These are phyloP conservation scores for Machimus rusticus DNA, from an alignment of 2,888 invertebrate genomes.

Conservation along the genomic window DNA sequence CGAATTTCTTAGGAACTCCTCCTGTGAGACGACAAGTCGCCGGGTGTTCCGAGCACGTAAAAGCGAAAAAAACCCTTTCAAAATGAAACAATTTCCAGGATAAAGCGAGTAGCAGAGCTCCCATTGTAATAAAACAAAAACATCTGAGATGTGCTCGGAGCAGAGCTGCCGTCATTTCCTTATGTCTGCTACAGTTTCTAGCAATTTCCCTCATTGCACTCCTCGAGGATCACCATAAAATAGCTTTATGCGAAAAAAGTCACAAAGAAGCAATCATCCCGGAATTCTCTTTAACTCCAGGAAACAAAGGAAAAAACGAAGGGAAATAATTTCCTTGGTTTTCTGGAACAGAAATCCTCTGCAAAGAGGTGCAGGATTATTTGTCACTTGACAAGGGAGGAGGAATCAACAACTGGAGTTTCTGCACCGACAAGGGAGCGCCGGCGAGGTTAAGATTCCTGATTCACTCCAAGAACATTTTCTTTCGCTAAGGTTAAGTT, in stretches of 20 bases:
- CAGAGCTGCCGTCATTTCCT: not conserved
- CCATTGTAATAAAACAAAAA: not conserved
- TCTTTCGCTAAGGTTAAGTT: not conserved
- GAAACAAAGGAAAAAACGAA: not conserved
- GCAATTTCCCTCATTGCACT: slow-evolving; percentile 9
- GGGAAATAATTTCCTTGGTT: not conserved
- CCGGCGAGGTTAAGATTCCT: not conserved
- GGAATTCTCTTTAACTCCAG: not conserved
- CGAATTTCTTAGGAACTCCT: not conserved
- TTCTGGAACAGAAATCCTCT: not conserved
- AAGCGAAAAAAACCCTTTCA: not conserved
- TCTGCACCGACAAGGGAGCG: not conserved
- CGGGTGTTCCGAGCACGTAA: not conserved
- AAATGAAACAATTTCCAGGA: not conserved
- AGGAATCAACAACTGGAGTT: not conserved
- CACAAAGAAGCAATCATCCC: slow-evolving; percentile 1
- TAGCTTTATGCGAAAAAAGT: not conserved
- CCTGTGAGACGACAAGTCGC: not conserved
- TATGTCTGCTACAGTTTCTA: not conserved
- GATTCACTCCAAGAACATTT: not conserved
- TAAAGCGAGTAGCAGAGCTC: not conserved
- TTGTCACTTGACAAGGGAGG: not conserved
- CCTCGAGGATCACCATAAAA: not conserved
- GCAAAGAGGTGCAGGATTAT: not conserved
- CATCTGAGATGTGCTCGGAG: not conserved